Conservation (phyloP, 2,888 invertebrate genomes). For the Lasius platythorax region DNA sequence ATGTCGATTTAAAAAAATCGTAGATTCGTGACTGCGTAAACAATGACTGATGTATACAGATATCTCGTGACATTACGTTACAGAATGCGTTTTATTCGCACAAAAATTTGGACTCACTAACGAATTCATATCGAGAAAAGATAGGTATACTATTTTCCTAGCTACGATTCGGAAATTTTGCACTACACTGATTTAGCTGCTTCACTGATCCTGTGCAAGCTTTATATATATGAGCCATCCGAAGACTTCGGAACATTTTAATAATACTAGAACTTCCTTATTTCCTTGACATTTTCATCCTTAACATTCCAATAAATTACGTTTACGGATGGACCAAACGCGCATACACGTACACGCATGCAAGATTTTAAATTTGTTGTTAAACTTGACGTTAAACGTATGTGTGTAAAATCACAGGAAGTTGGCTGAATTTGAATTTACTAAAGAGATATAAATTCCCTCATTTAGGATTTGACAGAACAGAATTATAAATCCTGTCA, state of each 20-base stretch:
- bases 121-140: conserved; percentile 67
- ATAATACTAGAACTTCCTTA: conserved; percentile 47
- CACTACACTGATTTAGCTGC: background rate
- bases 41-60: too few relatives aligned
- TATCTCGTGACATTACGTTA: background rate
- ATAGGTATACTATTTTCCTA: conserved; percentile 32
- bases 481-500: background rate
- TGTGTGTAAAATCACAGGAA: conserved; percentile 37
- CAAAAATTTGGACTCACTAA: conserved; percentile 70
- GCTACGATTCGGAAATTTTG: background rate
- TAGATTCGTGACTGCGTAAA: background rate
- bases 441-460: conserved; percentile 3
- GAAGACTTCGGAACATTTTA: too few relatives aligned
- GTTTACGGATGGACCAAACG: too few relatives aligned
- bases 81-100: background rate
- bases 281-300: too few relatives aligned
- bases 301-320: too few relatives aligned
- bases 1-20: too few relatives aligned
- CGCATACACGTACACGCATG: background rate
- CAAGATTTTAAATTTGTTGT: conserved; percentile 8
- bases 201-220: too few relatives aligned
- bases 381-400: background rate
- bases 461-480: background rate
- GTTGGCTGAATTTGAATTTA: conserved; percentile 34
- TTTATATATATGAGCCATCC: too few relatives aligned